phyloP scores from a whole-genome alignment of 1,140 invertebrate species.

The Lycorma delicatula region DNA sequence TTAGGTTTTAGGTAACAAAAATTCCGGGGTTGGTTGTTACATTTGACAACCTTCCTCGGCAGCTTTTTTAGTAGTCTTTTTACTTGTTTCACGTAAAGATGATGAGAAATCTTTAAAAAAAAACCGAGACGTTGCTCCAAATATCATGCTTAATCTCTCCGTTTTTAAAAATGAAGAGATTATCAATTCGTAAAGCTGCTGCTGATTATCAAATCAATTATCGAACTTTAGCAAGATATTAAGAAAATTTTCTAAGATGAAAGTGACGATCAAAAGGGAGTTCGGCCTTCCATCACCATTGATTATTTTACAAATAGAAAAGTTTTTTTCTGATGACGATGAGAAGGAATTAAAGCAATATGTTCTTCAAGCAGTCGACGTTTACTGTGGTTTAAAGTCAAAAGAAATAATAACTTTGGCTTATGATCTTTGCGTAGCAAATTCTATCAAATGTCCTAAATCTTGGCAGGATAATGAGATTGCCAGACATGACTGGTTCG shows the following conservation, averaged over 20 bases:
- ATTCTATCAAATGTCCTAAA: slow-evolving; percentile 11
- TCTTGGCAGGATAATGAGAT: slow-evolving; percentile 16
- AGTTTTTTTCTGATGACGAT: not conserved
- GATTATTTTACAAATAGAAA: not conserved
- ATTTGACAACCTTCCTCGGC: not conserved
- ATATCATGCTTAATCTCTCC: not conserved
- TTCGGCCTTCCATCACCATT: not conserved
- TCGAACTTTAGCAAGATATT: not conserved
- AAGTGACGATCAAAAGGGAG: not conserved
- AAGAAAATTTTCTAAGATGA: not conserved
- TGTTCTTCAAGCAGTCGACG: not conserved
- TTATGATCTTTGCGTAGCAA: slow-evolving; percentile 17
- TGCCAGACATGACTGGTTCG: slow-evolving; percentile 37
- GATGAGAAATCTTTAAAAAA: not conserved
- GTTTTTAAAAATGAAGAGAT: not conserved
- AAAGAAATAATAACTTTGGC: slow-evolving; percentile 13
- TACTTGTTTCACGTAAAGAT: not conserved
- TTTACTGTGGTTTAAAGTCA: not conserved
- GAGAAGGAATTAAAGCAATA: not conserved
- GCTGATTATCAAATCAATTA: slow-evolving; percentile 1
- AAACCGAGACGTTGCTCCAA: not conserved
- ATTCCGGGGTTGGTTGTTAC: not conserved
- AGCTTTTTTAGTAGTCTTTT: not conserved
- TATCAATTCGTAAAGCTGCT: not conserved
- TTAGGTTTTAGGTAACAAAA: not conserved